These are phyloP conservation scores for Kuschelorhynchus macadamiae DNA, from an alignment of 2,888 invertebrate genomes.

Conservation along the genomic window DNA sequence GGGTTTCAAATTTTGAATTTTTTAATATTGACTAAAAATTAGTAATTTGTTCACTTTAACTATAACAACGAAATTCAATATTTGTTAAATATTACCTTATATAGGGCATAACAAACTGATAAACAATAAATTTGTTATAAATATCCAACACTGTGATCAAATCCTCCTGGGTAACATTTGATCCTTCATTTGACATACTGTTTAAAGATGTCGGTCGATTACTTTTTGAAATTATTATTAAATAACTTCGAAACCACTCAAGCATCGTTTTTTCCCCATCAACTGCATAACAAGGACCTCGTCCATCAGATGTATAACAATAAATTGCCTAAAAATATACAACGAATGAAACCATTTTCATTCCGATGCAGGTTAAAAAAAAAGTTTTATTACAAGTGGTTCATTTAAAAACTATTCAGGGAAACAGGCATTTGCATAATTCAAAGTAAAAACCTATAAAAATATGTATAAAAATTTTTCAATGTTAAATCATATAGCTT, in stretches of 20 bases:
- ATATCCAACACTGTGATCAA: constrained; percentile 93
- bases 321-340: constrained; percentile 84
- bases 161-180: constrained; percentile 53
- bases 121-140: constrained; percentile 94
- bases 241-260: constrained; percentile 91
- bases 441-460: too few species aligned
- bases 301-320: constrained; percentile 94
- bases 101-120: constrained; percentile 79
- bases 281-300: constrained; percentile 94
- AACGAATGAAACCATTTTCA: too few species aligned
- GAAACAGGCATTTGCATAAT: too few species aligned
- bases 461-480: too few species aligned
- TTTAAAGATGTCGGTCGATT: constrained; percentile 56
- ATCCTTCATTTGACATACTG: constrained; percentile 50
- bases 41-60: too few species aligned
- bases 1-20: too few species aligned
- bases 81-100: constrained; percentile 25
- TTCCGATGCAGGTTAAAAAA: too few species aligned
- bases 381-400: too few species aligned
- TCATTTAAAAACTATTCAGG: too few species aligned
- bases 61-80: too few species aligned
- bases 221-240: constrained; percentile 80
- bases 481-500: too few species aligned
- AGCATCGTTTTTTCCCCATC: constrained; percentile 90
- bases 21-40: too few species aligned